A percentile compares a stretch with the other conserved stretches of the same genome.
These are phyloP conservation scores for Sciaenops ocellatus DNA, from an alignment of 2,797 vertebrate species.

Conservation along the genomic window DNA sequence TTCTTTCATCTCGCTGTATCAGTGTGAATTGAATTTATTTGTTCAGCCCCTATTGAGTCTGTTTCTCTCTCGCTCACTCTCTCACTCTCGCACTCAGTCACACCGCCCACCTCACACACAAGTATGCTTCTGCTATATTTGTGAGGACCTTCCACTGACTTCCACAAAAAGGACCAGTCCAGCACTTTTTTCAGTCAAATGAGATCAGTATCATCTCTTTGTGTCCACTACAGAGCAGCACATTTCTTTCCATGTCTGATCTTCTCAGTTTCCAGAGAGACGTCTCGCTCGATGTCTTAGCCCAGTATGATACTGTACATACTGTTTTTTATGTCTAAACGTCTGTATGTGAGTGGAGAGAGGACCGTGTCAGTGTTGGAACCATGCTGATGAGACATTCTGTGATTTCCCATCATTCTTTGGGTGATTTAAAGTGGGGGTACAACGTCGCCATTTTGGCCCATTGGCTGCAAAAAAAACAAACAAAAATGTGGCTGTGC, in stretches of 20 bases:
- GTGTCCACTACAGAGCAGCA: background rate
- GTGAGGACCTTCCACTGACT: background rate
- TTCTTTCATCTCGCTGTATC: constrained; percentile 57
- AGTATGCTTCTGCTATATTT: background rate
- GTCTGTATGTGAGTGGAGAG: background rate
- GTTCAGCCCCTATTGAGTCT: constrained; percentile 35
- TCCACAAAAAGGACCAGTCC: background rate
- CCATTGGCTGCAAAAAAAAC: background rate
- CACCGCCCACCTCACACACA: background rate
- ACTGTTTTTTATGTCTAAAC: background rate
- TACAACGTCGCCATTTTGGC: background rate
- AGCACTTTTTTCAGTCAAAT: background rate
- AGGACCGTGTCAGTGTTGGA: background rate
- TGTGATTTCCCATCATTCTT: background rate
- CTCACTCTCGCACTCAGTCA: constrained; percentile 20
- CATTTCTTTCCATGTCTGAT: background rate
- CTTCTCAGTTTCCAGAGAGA: background rate
- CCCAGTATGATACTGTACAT: background rate
- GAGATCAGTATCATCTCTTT: background rate
- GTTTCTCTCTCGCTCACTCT: constrained; percentile 2
- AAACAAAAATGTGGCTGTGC: no score
- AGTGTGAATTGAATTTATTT: constrained; percentile 60
- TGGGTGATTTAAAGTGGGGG: background rate
- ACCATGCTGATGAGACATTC: background rate
- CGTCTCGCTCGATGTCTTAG: background rate